Percentiles rank a stretch among this genome's conserved stretches.
Conservation (phyloP, 1,140 invertebrate genomes). For the Drosophila nannoptera region DNA sequence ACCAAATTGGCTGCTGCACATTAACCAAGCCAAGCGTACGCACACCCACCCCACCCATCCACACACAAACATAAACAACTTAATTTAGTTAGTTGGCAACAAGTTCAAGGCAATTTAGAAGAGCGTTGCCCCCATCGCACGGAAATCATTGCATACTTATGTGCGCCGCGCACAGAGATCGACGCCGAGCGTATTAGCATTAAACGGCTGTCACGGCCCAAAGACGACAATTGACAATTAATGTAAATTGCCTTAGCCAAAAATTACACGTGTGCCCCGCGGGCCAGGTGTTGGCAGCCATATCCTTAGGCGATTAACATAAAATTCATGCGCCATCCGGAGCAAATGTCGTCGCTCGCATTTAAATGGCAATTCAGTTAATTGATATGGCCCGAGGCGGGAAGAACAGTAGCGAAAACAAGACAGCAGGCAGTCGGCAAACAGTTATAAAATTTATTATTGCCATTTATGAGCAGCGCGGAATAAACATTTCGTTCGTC, state of each 20-base stretch:
- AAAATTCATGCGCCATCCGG: slow-evolving; percentile 66
- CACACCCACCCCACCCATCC: not conserved
- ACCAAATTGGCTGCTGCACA: slow-evolving; percentile 25
- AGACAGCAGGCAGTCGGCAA: slow-evolving; percentile 27
- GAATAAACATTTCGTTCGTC: no score
- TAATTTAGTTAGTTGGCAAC: slow-evolving; percentile 22
- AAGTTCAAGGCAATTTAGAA: slow-evolving; percentile 13
- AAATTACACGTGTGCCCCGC: slow-evolving; percentile 5
- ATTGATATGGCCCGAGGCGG: slow-evolving; percentile 57
- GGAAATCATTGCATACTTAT: slow-evolving; percentile 28
- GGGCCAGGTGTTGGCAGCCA: slow-evolving; percentile 13
- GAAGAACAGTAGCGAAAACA: slow-evolving; percentile 14
- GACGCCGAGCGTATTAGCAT: slow-evolving; percentile 14
- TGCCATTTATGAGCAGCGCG: slow-evolving; percentile 10
- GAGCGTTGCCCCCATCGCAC: not conserved
- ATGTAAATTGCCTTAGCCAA: slow-evolving; percentile 10
- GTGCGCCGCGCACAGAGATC: slow-evolving; percentile 3
- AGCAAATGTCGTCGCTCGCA: slow-evolving; percentile 44
- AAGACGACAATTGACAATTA: slow-evolving; percentile 17
- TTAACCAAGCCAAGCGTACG: not conserved
- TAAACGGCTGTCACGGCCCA: slow-evolving; percentile 13
- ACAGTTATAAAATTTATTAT: slow-evolving; percentile 4
- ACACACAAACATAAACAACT: slow-evolving; percentile 1
- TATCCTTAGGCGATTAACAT: slow-evolving; percentile 61
- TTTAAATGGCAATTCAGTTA: slow-evolving; percentile 50